A percentile compares a stretch with the other conserved stretches of the same genome.
Evolutionary conservation across 2,113 vertebrate genomes (phyloP).

Genomic region (Henicopernis longicauda): DNA sequence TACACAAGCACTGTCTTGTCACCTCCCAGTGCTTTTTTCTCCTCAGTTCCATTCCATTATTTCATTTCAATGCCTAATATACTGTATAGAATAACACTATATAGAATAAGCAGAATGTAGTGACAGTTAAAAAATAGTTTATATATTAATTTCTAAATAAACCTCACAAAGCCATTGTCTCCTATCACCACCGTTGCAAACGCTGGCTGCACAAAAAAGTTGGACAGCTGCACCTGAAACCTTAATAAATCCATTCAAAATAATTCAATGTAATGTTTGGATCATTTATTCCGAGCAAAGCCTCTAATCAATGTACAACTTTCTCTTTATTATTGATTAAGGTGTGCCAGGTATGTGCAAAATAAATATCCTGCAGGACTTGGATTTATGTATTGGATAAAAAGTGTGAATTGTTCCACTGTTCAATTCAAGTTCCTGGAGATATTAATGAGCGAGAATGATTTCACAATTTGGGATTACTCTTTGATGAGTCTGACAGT

Average conservation of each 20-base stretch:
- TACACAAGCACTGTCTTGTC: background rate
- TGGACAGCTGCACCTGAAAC: background rate
- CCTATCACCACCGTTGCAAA: rapidly evolving
- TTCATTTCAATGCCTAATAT: background rate
- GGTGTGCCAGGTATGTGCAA: background rate
- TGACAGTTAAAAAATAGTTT: background rate
- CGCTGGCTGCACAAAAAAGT: background rate
- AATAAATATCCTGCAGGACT: background rate
- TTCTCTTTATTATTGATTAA: background rate
- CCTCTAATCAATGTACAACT: background rate
- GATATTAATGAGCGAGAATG: background rate
- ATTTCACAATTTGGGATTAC: background rate
- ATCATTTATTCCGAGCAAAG: background rate
- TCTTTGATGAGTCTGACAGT: background rate
- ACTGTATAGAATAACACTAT: background rate
- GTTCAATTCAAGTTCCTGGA: background rate
- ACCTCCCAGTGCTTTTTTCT: background rate
- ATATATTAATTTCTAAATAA: background rate
- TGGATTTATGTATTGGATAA: background rate
- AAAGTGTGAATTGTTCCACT: background rate
- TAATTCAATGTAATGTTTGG: background rate
- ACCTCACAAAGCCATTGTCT: background rate
- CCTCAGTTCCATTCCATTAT: background rate
- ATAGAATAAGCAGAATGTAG: background rate
- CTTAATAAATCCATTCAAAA: background rate